Evolutionary conservation across 2,888 invertebrate species (phyloP).

Genomic region (Aquatica leii): DNA sequence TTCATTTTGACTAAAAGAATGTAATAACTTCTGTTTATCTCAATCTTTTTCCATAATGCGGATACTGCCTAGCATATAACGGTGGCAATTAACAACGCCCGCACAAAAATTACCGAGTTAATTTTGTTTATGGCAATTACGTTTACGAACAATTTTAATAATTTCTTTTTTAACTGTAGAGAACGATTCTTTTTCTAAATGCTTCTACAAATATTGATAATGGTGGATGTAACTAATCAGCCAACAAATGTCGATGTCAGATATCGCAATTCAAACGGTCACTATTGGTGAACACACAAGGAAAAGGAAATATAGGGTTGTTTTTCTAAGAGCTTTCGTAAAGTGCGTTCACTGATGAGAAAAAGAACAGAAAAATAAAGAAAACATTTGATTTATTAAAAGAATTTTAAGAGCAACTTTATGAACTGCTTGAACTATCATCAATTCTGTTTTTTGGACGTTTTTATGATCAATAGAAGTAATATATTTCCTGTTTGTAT

Average conservation of each 20-base stretch:
- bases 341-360: constrained; percentile 28
- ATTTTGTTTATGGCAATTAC: constrained; percentile 21
- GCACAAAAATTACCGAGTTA: constrained; percentile 20
- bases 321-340: constrained; percentile 28
- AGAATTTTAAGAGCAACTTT: constrained; percentile 37
- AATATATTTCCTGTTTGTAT: constrained; percentile 28
- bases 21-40: constrained; percentile 29
- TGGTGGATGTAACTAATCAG: constrained; percentile 28
- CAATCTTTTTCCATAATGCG: constrained; percentile 24
- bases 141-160: constrained; percentile 8
- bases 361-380: constrained; percentile 35
- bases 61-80: constrained; percentile 19
- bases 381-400: constrained; percentile 36
- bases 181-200: constrained; percentile 16
- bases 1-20: constrained; percentile 21
- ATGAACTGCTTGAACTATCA: constrained; percentile 36
- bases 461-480: constrained; percentile 32
- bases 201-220: constrained; percentile 27
- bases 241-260: constrained; percentile 25
- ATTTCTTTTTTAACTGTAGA: constrained; percentile 3
- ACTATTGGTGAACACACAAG: constrained; percentile 27
- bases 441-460: constrained; percentile 37
- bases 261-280: constrained; percentile 18
- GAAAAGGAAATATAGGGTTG: constrained; percentile 28
- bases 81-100: constrained; percentile 22